Evolutionary conservation across 2,888 invertebrate species (phyloP), one percentile per base, ranked within the genome.

Genomic region (Macrophya annulata): DNA sequence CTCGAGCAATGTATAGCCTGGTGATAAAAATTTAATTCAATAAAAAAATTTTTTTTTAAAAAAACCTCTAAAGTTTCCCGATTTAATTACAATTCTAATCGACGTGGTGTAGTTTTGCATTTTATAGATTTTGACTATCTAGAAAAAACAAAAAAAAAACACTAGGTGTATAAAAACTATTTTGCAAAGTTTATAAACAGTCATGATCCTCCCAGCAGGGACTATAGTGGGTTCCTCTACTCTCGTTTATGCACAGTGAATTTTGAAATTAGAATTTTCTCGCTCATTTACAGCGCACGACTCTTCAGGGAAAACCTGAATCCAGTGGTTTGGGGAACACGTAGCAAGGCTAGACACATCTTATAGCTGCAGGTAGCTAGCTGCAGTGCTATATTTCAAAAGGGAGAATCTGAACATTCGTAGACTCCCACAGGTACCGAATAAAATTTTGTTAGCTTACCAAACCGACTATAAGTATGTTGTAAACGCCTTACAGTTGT

Each of bases 261-360:
- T 81, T 62, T 81, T 43, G 40, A 43, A 62, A 59, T 81, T 62
- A 81, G 21, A 81, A 81, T 43, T 81, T 81, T 62, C 81, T 43
- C 59, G 51, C 62, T 81, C 81, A 62, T 81, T 81, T 43, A 12
- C 81, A 21, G 43, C 5, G 51, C 43, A 81, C 81, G 81, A 81
- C 51, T 0, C 81, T 43, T 62, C 59, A 62, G 81, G 81, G 81
- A 81, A 62, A 81, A 59, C 62, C 21, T 15, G 40, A 43, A 62
- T 21, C 15, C 59, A 21, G 25, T 51, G 55, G 81, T 9, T 40
- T 43, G 62, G 62, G 81, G 15, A 81, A 81, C 81, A 62, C 81
- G 81, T 81, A 81, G 40, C n/a, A 31, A 59, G 62, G 62, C 81
- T 81, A 81, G 81, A 81, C 81, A 21, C 81, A 9, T 81, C 43